These are phyloP conservation scores for Matsumyia berberina DNA, from an alignment of 2,888 invertebrate genomes.

Conservation along the genomic window DNA sequence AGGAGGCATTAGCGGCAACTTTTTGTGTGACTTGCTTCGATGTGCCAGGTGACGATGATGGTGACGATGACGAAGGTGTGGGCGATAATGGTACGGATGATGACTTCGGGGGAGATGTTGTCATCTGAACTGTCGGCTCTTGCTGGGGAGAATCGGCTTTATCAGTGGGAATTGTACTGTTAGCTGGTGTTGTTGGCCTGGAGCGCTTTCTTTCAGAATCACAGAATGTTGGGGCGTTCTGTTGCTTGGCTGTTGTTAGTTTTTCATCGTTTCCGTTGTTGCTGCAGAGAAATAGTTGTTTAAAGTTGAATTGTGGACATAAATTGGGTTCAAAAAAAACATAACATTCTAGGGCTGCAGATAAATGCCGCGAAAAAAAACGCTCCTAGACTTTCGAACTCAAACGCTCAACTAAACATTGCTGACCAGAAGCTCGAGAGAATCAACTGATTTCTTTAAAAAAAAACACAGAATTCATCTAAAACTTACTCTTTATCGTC, in stretches of 20 bases:
- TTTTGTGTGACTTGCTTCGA: slow-evolving; percentile 50
- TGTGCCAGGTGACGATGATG: slow-evolving; percentile 71
- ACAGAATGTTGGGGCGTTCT: slow-evolving; percentile 46
- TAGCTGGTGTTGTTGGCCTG: slow-evolving; percentile 55
- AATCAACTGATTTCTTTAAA: not conserved
- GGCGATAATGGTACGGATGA: slow-evolving; percentile 1
- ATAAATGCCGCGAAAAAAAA: too few relatives aligned
- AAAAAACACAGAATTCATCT: not conserved
- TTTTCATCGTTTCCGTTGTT: slow-evolving; percentile 45
- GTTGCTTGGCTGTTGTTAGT: slow-evolving; percentile 32
- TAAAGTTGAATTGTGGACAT: not conserved
- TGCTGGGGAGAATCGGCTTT: not conserved
- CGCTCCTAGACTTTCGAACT: too few relatives aligned
- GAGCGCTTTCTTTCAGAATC: slow-evolving; percentile 58
- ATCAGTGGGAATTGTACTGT: slow-evolving; percentile 11
- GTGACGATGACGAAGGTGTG: slow-evolving; percentile 38
- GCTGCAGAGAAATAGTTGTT: slow-evolving; percentile 9
- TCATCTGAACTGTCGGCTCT: slow-evolving; percentile 2
- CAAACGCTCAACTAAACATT: too few relatives aligned
- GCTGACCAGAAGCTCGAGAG: too few relatives aligned
- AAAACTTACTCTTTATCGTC: slow-evolving; percentile 68
- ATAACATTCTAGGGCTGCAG: too few relatives aligned
- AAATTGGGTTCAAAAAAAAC: too few relatives aligned
- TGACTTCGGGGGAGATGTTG: slow-evolving; percentile 25
- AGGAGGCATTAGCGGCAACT: slow-evolving; percentile 12